Conservation (phyloP, 1,140 invertebrate genomes). For the Steinernema feltiae region DNA sequence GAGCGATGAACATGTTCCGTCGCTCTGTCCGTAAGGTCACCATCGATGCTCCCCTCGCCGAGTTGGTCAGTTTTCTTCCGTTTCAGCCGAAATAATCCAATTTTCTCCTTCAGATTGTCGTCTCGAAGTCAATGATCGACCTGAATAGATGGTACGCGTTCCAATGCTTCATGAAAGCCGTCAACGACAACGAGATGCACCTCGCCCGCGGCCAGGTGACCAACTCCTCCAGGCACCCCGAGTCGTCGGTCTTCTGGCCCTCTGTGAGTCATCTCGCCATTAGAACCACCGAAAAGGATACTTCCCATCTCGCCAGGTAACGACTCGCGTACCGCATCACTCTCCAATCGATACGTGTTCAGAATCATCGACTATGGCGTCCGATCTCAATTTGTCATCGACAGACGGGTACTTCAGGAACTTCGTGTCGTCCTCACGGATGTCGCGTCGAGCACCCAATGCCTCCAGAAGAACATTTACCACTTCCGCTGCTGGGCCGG, state of each 20-base stretch:
- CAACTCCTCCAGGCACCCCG: not conserved
- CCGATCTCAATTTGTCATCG: conserved; percentile 43
- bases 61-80: conserved; percentile 39
- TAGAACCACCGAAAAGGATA: conserved; percentile 50
- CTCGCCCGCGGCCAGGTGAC: conserved; percentile 22
- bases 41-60: conserved; percentile 51
- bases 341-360: conserved; percentile 26
- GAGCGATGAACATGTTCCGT: conserved; percentile 40
- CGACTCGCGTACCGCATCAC: not conserved
- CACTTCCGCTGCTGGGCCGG: conserved; percentile 55
- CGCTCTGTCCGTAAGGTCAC: conserved; percentile 29
- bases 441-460: conserved; percentile 31
- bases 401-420: conserved; percentile 37
- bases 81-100: not conserved
- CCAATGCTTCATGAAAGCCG: conserved; percentile 50
- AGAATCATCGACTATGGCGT: conserved; percentile 53
- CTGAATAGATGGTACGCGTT: conserved; percentile 54
- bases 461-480: conserved; percentile 44
- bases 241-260: conserved; percentile 53
- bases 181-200: conserved; percentile 47
- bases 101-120: conserved; percentile 44
- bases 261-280: conserved; percentile 36
- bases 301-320: conserved; percentile 48
- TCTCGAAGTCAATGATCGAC: conserved; percentile 47
- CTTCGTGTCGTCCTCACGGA: conserved; percentile 41